Evolutionary conservation across 2,797 vertebrate species (phyloP).

Genomic region (Pterois miles): DNA sequence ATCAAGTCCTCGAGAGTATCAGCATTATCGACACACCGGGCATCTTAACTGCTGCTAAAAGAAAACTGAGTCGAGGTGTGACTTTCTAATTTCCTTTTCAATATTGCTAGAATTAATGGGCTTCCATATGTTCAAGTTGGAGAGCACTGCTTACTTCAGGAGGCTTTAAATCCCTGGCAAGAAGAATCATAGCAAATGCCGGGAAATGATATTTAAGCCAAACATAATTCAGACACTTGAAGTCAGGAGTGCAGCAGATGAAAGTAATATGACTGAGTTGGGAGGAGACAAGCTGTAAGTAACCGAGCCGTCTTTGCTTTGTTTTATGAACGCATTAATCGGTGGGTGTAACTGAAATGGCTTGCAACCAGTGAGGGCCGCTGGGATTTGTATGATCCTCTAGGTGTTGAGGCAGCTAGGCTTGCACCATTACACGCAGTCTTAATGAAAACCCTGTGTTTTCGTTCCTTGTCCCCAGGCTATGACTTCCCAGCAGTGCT

Average conservation of each 20-base stretch:
- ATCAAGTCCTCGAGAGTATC: constrained; percentile 89
- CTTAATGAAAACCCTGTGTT: constrained; percentile 71
- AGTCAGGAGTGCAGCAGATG: constrained; percentile 44
- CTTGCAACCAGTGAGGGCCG: constrained; percentile 50
- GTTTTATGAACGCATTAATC: constrained; percentile 61
- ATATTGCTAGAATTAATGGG: neutral
- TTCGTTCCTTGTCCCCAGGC: constrained; percentile 72
- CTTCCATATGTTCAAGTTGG: neutral
- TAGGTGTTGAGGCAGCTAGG: constrained; percentile 25
- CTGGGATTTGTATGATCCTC: constrained; percentile 57
- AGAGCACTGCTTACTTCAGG: neutral
- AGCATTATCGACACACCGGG: constrained; percentile 91
- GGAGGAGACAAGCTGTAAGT: constrained; percentile 44
- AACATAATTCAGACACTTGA: constrained; percentile 17
- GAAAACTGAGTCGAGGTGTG: constrained; percentile 87
- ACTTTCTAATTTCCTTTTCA: neutral
- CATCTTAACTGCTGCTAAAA: constrained; percentile 87
- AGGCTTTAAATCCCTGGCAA: neutral
- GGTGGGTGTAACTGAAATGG: constrained; percentile 70
- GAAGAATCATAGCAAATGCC: neutral
- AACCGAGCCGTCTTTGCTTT: constrained; percentile 32
- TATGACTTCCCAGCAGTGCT: constrained; percentile 91
- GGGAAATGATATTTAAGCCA: constrained; percentile 1
- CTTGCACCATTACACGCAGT: constrained; percentile 37
- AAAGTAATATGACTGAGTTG: constrained; percentile 39